Base-by-base conservation (phyloP, 1,140 invertebrate species). In the Proctacanthus coquilletti region DNA sequence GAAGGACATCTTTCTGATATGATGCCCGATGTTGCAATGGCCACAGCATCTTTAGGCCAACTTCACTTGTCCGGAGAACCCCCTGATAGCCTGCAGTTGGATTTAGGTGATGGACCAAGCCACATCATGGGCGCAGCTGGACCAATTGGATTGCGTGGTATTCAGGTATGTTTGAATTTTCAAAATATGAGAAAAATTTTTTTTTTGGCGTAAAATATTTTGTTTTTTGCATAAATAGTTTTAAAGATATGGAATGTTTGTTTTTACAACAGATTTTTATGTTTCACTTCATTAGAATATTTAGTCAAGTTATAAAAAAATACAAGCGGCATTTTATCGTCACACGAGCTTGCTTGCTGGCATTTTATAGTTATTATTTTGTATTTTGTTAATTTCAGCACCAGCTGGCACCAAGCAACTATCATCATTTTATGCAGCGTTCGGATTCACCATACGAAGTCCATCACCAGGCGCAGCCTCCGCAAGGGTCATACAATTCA, bases 11-110 rank as follows among this genome's bases (percentile, higher is more conserved):
- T 85, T 21, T 84, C 80, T 34, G 80, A 82, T 43, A 75, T 80
- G 47, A 84, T 87, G 77, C 84, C 84, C 2, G 84, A 87, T 58
- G 83, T 87, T 33, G 82, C 84, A n/a, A 83, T 86, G 78, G 82
- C 82, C 21, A 84, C 82, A 1, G 71, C 77, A 3, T 78, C 78
- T 1, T 64, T 84, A 27, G 71, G 71, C 10, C 74, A 77, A 42
- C 63, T 82, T 34, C 74, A 77, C 47, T 42, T 62, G 17, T 44
- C 42, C 34, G 45, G 42, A 21, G 56, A 60, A 38, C 51, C 55
- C 40, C 48, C 52, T 14, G 59, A 59, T 38, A 56, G 54, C 31
- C 56, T 84, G 30, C 77, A 82, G 44, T 61, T 84, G 43, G 83
- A 86, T 62, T 67, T 85, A 41, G 81, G 81, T 3, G 81, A 85